Evolutionary conservation across 2,888 invertebrate genomes (phyloP).

Genomic region (Drosophila lutescens): DNA sequence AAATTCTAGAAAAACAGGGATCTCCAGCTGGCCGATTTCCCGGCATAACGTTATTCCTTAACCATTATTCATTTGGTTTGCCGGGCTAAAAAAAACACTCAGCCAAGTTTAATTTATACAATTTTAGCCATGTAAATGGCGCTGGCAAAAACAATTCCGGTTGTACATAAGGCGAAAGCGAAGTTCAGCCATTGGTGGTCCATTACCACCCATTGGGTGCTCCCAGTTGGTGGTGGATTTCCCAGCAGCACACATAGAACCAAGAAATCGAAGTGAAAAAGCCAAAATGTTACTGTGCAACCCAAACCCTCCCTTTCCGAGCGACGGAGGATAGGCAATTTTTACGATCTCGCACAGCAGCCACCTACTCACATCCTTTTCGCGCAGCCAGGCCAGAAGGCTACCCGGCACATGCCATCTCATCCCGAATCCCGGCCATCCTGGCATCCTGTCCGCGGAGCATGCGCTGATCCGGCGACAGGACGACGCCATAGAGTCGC

Average conservation of each 20-base stretch:
- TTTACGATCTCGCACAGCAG: constrained; percentile 48
- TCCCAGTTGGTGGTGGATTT: constrained; percentile 53
- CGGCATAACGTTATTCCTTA: constrained; percentile 4
- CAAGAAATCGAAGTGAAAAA: constrained; percentile 39
- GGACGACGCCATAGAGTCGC: constrained; percentile 37
- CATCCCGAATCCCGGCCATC: constrained; percentile 21
- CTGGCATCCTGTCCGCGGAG: constrained; percentile 54
- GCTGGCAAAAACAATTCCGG: constrained; percentile 22
- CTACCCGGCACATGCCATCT: constrained; percentile 34
- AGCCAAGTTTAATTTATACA: constrained; percentile 46
- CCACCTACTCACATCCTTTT: constrained; percentile 41
- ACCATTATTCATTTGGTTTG: constrained; percentile 43
- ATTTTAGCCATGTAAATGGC: constrained; percentile 53
- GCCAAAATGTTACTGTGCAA: constrained; percentile 47
- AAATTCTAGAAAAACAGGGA: constrained; percentile 3
- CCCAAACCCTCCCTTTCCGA: constrained; percentile 25
- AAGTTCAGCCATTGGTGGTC: constrained; percentile 74
- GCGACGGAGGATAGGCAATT: constrained; percentile 27
- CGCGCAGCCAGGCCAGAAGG: constrained; percentile 16
- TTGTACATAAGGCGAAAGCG: constrained; percentile 61
- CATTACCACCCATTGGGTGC: constrained; percentile 67
- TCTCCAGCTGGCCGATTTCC: constrained; percentile 51
- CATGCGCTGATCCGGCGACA: constrained; percentile 68
- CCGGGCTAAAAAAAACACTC: constrained; percentile 11
- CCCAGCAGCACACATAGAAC: constrained; percentile 14